Evolutionary conservation across 1,140 invertebrate species (phyloP).

Genomic region (Battus philenor): DNA sequence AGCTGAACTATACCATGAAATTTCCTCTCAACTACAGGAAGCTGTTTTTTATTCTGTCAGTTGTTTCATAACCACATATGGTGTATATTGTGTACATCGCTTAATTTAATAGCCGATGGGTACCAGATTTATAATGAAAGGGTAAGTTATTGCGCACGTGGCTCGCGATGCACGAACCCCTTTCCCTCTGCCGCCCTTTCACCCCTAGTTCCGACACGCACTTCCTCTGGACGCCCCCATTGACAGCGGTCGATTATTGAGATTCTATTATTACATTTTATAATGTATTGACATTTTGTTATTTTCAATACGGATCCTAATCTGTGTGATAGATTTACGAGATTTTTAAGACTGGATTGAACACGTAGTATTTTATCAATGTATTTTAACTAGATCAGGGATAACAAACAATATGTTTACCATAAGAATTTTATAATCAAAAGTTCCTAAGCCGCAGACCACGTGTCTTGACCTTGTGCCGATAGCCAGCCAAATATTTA

Average conservation of each 20-base stretch:
- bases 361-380: too few relatives aligned
- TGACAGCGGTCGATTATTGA: constrained; percentile 19
- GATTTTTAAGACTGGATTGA: too few relatives aligned
- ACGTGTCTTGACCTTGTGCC: too few relatives aligned
- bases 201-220: constrained; percentile 21
- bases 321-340: too few relatives aligned
- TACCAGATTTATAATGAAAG: constrained; percentile 14
- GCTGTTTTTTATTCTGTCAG: constrained; percentile 1
- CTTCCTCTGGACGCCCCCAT: constrained; percentile 22
- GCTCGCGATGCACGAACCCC: constrained; percentile 1
- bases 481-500: too few relatives aligned
- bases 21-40: not conserved
- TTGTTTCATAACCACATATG: constrained; percentile 3
- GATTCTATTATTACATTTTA: not conserved
- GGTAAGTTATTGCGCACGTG: constrained; percentile 12
- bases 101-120: constrained; percentile 15
- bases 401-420: too few relatives aligned
- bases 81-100: constrained; percentile 6
- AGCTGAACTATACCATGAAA: too few relatives aligned
- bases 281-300: not conserved
- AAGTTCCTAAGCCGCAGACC: too few relatives aligned
- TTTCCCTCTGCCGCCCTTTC: constrained; percentile 7
- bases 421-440: too few relatives aligned
- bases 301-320: not conserved
- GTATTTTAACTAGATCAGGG: too few relatives aligned